These are phyloP conservation scores for Rosalia funebris DNA, from an alignment of 2,888 invertebrate genomes.

Conservation along the genomic window DNA sequence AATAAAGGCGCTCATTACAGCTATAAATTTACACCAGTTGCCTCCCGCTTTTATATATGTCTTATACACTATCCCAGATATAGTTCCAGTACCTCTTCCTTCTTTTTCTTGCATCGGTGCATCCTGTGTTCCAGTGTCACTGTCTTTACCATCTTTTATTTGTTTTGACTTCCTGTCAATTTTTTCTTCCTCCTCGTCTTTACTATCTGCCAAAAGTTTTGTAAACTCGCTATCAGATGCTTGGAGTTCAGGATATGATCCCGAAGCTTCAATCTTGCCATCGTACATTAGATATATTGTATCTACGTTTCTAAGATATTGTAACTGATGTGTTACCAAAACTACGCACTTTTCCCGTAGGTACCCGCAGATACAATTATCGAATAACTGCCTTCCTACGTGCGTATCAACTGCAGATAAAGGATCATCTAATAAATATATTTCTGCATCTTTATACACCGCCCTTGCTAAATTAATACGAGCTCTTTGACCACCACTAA, in stretches of 20 bases:
- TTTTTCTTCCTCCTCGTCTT: constrained; percentile 45
- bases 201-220: constrained; percentile 56
- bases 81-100: constrained; percentile 69
- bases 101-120: constrained; percentile 65
- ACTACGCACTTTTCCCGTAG: constrained; percentile 75
- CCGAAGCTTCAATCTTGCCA: constrained; percentile 69
- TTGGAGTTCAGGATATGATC: constrained; percentile 75
- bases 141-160: constrained; percentile 54
- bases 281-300: constrained; percentile 69
- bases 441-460: constrained; percentile 83
- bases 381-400: constrained; percentile 86
- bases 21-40: constrained; percentile 65
- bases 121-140: constrained; percentile 22
- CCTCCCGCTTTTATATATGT: constrained; percentile 80
- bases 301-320: constrained; percentile 69
- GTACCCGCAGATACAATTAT: constrained; percentile 75
- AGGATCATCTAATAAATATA: constrained; percentile 89
- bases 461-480: constrained; percentile 87
- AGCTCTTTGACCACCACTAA: constrained; percentile 86
- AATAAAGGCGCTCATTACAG: constrained; percentile 66
- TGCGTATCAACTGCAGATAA: constrained; percentile 89
- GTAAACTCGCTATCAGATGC: constrained; percentile 80
- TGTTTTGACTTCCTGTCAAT: constrained; percentile 45
- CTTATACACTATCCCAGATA: constrained; percentile 67
- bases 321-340: constrained; percentile 78